Evolutionary conservation across 1,140 invertebrate species (phyloP).

Genomic region (Brachystomella parvula): DNA sequence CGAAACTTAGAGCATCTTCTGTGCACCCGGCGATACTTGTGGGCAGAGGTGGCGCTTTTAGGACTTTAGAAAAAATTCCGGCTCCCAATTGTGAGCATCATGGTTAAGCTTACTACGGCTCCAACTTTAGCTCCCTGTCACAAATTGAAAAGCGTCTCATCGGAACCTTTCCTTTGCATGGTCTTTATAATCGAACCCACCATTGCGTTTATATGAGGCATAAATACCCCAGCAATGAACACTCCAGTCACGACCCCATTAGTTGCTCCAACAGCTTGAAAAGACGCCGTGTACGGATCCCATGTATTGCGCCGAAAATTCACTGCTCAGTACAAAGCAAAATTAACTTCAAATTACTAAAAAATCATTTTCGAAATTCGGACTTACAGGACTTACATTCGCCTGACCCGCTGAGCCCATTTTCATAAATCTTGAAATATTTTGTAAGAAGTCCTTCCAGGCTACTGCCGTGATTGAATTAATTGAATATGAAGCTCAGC

Average conservation of each 20-base stretch:
- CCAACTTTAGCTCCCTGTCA: conserved; percentile 28
- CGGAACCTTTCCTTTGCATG: neutral
- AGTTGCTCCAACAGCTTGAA: conserved; percentile 43
- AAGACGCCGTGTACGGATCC: conserved; percentile 41
- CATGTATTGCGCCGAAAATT: conserved; percentile 34
- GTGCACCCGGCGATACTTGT: conserved; percentile 15
- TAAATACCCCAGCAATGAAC: conserved; percentile 32
- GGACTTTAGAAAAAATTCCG: conserved; percentile 2
- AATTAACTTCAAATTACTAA: no score
- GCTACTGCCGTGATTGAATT: conserved; percentile 47
- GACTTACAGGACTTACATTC: conserved; percentile 2
- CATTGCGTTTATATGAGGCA: conserved; percentile 34
- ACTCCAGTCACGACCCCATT: conserved; percentile 24
- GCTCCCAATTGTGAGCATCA: conserved; percentile 23
- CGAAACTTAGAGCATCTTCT: neutral
- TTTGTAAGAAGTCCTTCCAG: conserved; percentile 44
- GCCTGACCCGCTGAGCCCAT: conserved; percentile 41
- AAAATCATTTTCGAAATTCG: conserved; percentile 31
- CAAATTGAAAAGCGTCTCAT: neutral
- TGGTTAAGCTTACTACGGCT: conserved; percentile 16
- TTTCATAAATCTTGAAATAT: conserved; percentile 37
- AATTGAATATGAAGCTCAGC: conserved; percentile 46
- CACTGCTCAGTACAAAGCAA: no score
- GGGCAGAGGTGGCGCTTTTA: conserved; percentile 14
- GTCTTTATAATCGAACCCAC: conserved; percentile 14